phyloP scores from a whole-genome alignment of 2,113 vertebrate species.

The Aphelocoma coerulescens region DNA sequence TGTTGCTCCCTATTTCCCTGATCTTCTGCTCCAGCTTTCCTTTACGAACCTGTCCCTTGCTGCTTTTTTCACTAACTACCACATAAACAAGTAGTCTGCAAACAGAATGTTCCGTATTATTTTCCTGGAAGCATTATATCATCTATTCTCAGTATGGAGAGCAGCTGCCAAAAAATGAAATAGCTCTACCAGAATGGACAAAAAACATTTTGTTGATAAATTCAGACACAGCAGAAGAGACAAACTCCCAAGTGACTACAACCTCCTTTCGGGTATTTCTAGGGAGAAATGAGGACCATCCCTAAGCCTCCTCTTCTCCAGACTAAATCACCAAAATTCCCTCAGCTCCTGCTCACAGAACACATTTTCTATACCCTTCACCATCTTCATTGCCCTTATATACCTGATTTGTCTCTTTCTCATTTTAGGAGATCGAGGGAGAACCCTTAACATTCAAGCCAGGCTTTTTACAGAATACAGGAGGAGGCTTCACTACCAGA shows the following conservation, averaged over 20 bases:
- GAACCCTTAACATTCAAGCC: not conserved
- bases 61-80: not conserved
- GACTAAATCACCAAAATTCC: not conserved
- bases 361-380: not conserved
- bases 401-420: not conserved
- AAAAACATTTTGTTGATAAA: not conserved
- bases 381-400: not conserved
- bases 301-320: not conserved
- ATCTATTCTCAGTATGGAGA: not conserved
- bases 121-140: slow-evolving; percentile 2
- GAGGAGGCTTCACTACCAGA: not conserved
- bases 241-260: not conserved
- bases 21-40: not conserved
- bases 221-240: not conserved
- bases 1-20: not conserved
- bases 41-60: not conserved
- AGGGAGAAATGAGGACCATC: not conserved
- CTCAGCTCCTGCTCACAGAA: not conserved
- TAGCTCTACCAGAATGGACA: not conserved
- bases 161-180: not conserved
- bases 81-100: not conserved
- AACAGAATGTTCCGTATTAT: not conserved
- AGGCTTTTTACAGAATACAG: not conserved
- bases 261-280: not conserved
- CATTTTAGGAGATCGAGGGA: not conserved